Conservation (phyloP, 2,113 vertebrate genomes). For the Trachemys scripta region DNA sequence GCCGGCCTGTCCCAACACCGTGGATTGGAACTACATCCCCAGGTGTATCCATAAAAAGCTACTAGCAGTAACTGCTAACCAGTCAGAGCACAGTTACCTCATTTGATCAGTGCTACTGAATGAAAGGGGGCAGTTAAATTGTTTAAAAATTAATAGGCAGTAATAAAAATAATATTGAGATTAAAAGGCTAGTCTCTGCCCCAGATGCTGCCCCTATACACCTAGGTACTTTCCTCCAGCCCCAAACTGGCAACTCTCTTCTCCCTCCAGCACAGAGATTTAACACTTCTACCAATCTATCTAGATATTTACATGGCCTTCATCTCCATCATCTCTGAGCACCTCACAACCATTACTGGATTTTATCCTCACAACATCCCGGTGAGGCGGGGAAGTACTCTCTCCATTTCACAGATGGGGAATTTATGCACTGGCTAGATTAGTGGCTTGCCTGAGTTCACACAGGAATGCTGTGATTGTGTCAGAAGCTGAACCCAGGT, state of each 20-base stretch:
- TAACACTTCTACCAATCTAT: too few relatives aligned
- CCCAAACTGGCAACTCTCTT: neutral
- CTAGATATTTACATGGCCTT: neutral
- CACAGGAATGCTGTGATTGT: neutral
- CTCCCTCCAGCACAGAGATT: too few relatives aligned
- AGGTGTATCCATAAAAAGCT: neutral
- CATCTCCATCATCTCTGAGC: neutral
- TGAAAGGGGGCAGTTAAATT: neutral
- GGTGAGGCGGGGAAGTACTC: neutral
- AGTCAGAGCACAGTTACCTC: neutral
- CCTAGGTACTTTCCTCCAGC: neutral
- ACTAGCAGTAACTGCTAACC: neutral
- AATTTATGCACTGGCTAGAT: neutral
- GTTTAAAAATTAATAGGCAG: neutral
- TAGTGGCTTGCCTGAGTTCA: neutral
- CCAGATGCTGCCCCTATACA: neutral
- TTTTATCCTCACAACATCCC: neutral
- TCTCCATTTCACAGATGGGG: slow-evolving; percentile 20
- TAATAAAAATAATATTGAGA: neutral
- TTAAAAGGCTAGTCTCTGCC: neutral
- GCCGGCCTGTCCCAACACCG: neutral
- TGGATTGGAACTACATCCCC: neutral
- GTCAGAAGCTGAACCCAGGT: neutral
- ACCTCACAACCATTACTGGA: neutral
- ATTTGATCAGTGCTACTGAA: neutral